A percentile compares a stretch with the other conserved stretches of the same genome.
Conservation (phyloP, 2,888 invertebrate genomes). For the Ectemnius continuus region DNA sequence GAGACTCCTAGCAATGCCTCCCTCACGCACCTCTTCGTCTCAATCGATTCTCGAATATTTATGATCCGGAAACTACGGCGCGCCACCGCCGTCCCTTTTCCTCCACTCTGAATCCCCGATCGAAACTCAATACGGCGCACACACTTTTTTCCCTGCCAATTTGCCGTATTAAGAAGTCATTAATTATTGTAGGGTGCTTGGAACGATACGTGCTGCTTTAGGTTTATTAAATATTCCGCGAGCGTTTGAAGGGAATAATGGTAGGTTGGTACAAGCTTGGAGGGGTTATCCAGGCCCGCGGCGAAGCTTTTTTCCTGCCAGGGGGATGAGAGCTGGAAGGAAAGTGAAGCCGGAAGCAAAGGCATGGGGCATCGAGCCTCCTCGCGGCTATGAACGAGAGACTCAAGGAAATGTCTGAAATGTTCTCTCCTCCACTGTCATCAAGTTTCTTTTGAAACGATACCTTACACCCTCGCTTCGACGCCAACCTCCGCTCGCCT, state of each 20-base stretch:
- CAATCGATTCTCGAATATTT: conserved; percentile 66
- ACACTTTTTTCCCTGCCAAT: background rate
- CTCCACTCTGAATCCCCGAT: conserved; percentile 5
- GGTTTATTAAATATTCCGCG: background rate
- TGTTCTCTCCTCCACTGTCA: conserved; percentile 40
- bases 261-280: background rate
- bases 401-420: conserved; percentile 38
- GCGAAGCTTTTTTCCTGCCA: conserved; percentile 20
- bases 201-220: background rate
- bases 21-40: conserved; percentile 4
- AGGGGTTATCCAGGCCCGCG: conserved; percentile 13
- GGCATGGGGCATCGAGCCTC: conserved; percentile 13
- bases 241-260: background rate
- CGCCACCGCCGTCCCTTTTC: no score
- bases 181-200: no score
- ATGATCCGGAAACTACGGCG: conserved; percentile 54
- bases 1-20: conserved; percentile 5
- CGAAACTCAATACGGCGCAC: background rate
- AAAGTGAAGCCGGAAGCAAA: conserved; percentile 31
- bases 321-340: background rate
- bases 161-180: background rate
- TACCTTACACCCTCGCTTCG: conserved; percentile 37
- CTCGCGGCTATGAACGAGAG: conserved; percentile 27
- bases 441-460: conserved; percentile 52
- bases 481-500: conserved; percentile 20